Percentiles rank a stretch among this genome's conserved stretches.
These are phyloP conservation scores for Pocillopora damicornis DNA, from an alignment of 64 coral and sea anemone species.

Conservation along the genomic window DNA sequence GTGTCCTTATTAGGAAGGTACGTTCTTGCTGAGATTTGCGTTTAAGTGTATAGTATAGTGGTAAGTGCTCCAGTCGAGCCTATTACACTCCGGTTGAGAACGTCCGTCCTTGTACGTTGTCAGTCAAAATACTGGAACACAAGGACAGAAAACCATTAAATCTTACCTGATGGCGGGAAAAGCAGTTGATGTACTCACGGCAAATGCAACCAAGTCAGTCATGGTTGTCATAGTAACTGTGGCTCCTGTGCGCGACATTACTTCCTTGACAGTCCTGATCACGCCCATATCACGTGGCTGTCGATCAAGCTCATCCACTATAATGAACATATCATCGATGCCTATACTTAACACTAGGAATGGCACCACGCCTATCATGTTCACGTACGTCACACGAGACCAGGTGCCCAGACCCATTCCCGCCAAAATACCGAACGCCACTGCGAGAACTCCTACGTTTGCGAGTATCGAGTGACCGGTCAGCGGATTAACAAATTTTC, in stretches of 20 bases:
- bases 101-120: too few species aligned
- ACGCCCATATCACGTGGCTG: slow-evolving; percentile 28
- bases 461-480: slow-evolving; percentile 66
- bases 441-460: slow-evolving; percentile 39
- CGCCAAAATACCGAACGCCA: slow-evolving; percentile 57
- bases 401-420: slow-evolving; percentile 57
- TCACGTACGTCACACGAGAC: slow-evolving; percentile 50
- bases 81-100: too few species aligned
- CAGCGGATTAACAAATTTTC: slow-evolving; percentile 62
- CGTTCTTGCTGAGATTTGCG: too few species aligned
- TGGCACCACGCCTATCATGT: slow-evolving; percentile 59
- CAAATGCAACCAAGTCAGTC: slow-evolving; percentile 70
- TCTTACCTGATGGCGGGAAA: slow-evolving; percentile 57
- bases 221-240: slow-evolving; percentile 81
- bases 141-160: not conserved
- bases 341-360: slow-evolving; percentile 64
- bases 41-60: too few species aligned
- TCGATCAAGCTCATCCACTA: slow-evolving; percentile 71
- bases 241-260: slow-evolving; percentile 64
- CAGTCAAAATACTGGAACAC: not conserved
- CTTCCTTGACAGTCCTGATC: slow-evolving; percentile 45
- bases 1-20: too few species aligned
- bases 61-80: too few species aligned
- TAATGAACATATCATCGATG: slow-evolving; percentile 81
- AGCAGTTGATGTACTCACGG: slow-evolving; percentile 61